These are phyloP conservation scores for Lasiurus cinereus DNA, from an alignment of 2,113 vertebrate species.

Conservation along the genomic window DNA sequence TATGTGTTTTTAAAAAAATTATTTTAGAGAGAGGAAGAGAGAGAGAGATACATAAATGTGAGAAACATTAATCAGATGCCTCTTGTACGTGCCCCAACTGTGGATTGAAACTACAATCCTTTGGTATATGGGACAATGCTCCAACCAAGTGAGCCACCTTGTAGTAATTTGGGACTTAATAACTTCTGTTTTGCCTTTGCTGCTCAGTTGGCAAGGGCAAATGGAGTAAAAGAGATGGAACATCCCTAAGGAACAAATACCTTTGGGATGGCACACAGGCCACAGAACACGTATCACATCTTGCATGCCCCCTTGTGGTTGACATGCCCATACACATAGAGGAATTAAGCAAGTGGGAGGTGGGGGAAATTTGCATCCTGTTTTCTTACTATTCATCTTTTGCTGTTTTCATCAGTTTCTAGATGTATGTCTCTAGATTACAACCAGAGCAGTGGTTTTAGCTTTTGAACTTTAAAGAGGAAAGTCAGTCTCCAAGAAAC, in stretches of 20 bases:
- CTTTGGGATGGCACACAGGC: not conserved
- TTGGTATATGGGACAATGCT: not conserved
- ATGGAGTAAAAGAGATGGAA: not conserved
- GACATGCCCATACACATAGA: not conserved
- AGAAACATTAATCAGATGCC: not conserved
- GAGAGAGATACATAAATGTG: not conserved
- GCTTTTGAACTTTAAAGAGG: slow-evolving; percentile 36
- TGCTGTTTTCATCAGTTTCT: not conserved
- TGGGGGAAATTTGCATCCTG: not conserved
- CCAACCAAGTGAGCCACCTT: not conserved
- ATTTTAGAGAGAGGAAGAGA: not conserved
- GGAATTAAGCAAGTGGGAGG: not conserved
- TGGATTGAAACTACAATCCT: not conserved
- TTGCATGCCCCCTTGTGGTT: slow-evolving; percentile 57
- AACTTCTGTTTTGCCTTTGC: not conserved
- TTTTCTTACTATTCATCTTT: not conserved
- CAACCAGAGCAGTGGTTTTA: slow-evolving; percentile 4
- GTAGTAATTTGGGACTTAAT: not conserved
- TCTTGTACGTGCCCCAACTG: not conserved
- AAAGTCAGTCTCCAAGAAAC: not conserved
- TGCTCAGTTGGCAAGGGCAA: not conserved
- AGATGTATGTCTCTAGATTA: slow-evolving; percentile 3
- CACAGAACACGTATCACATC: not conserved
- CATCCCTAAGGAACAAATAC: not conserved
- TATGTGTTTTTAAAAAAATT: not conserved